phyloP scores from a whole-genome alignment of 2,797 vertebrate species.

The Choloepus didactylus region DNA sequence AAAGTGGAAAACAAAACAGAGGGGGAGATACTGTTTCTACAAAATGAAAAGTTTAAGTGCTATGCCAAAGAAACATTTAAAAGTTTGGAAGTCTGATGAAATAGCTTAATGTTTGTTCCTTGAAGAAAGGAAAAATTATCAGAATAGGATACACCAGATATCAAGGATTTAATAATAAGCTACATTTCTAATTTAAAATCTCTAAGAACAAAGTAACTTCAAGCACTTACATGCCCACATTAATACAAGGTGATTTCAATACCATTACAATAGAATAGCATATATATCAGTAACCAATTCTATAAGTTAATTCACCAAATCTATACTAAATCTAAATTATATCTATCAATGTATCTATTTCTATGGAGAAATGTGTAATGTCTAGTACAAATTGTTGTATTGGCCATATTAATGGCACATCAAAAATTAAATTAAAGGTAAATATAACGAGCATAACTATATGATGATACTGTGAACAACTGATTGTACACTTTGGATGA shows the following conservation, averaged over 20 bases:
- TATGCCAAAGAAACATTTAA: neutral
- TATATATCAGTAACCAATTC: neutral
- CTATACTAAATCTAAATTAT: neutral
- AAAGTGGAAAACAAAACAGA: neutral
- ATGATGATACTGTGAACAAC: no score
- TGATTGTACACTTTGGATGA: no score
- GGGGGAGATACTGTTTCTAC: neutral
- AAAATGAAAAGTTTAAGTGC: neutral
- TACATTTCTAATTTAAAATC: neutral
- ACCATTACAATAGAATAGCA: neutral
- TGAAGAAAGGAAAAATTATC: neutral
- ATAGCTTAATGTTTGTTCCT: neutral
- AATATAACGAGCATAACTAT: neutral
- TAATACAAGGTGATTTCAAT: neutral
- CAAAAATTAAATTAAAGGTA: constrained; percentile 42
- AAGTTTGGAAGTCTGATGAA: neutral
- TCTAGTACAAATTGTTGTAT: neutral
- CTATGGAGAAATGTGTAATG: neutral
- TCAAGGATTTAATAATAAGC: neutral
- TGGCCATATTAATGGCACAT: neutral
- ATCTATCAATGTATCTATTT: neutral
- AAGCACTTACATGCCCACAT: neutral
- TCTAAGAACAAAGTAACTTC: neutral
- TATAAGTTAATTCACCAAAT: neutral
- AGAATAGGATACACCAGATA: neutral